phyloP scores from a whole-genome alignment of 92 coral and sea anemone genomes.

The Isaurus tuberculatus region DNA sequence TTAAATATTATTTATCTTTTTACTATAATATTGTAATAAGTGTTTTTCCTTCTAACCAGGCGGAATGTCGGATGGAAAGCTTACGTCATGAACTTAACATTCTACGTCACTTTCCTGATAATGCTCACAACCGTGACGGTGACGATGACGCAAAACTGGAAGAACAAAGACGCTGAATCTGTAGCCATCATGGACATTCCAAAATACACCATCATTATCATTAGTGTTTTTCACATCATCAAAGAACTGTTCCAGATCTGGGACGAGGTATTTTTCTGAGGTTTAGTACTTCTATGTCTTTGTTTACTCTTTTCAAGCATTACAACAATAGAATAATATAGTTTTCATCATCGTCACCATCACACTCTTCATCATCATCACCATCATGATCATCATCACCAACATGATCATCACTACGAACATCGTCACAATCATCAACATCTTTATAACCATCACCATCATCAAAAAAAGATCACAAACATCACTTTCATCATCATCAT shows the following conservation, averaged over 20 bases:
- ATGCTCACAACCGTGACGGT: conserved; percentile 85
- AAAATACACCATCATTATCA: conserved; percentile 77
- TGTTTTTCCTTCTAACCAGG: conserved; percentile 44
- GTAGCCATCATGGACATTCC: conserved; percentile 68
- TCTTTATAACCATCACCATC: background rate
- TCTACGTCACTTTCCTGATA: conserved; percentile 79
- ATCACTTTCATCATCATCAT: background rate
- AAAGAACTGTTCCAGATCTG: conserved; percentile 92
- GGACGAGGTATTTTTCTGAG: conserved; percentile 71
- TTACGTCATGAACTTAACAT: conserved; percentile 84
- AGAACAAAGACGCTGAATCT: conserved; percentile 11
- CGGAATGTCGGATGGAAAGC: conserved; percentile 95
- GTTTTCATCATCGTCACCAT: background rate
- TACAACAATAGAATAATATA: background rate
- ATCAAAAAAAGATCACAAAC: background rate
- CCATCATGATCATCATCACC: background rate
- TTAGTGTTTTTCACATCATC: conserved; percentile 83
- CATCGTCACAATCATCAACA: background rate
- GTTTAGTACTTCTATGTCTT: background rate
- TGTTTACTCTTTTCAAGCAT: background rate
- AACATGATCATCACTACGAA: background rate
- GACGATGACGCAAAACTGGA: conserved; percentile 50
- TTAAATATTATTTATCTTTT: background rate
- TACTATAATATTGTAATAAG: too few species aligned
- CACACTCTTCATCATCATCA: background rate